A percentile compares a stretch with the other conserved stretches of the same genome.
Evolutionary conservation across 1,140 invertebrate genomes (phyloP).

Genomic region (Saxidomus purpurata): DNA sequence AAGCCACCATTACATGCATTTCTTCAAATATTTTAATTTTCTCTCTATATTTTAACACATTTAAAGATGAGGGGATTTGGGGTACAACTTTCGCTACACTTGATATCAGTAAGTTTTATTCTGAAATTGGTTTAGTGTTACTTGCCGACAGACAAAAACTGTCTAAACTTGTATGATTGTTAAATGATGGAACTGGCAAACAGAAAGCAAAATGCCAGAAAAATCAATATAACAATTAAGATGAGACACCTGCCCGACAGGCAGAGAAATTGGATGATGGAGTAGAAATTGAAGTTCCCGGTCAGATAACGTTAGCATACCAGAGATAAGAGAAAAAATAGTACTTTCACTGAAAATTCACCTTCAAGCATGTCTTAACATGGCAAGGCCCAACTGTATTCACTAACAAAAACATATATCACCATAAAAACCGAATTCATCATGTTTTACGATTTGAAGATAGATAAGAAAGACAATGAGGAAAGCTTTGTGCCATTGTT

Average conservation of each 20-base stretch:
- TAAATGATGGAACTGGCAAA: neutral
- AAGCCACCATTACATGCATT: too few relatives aligned
- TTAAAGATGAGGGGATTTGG: too few relatives aligned
- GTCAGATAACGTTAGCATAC: conserved; percentile 40
- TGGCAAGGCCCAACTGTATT: neutral
- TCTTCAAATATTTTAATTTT: too few relatives aligned
- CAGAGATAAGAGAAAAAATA: conserved; percentile 32
- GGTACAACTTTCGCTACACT: too few relatives aligned
- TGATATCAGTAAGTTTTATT: too few relatives aligned
- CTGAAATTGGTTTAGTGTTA: too few relatives aligned
- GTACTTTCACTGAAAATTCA: neutral
- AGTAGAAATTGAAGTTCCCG: conserved; percentile 48
- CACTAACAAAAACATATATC: conserved; percentile 1
- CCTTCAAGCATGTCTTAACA: neutral
- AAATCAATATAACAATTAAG: conserved; percentile 60
- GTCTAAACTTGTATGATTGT: too few relatives aligned
- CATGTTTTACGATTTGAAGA: conserved; percentile 42
- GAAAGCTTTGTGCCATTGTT: conserved; percentile 45
- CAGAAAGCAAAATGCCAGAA: neutral
- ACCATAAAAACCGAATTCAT: conserved; percentile 52
- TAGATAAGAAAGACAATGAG: conserved; percentile 59
- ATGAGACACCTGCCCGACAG: conserved; percentile 40
- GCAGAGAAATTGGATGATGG: conserved; percentile 26
- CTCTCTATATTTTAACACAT: too few relatives aligned
- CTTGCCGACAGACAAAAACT: too few relatives aligned